Evolutionary conservation across 2,888 invertebrate species (phyloP), one percentile per base, ranked within the genome.

Genomic region (Dimorphilus gyrociliatus): DNA sequence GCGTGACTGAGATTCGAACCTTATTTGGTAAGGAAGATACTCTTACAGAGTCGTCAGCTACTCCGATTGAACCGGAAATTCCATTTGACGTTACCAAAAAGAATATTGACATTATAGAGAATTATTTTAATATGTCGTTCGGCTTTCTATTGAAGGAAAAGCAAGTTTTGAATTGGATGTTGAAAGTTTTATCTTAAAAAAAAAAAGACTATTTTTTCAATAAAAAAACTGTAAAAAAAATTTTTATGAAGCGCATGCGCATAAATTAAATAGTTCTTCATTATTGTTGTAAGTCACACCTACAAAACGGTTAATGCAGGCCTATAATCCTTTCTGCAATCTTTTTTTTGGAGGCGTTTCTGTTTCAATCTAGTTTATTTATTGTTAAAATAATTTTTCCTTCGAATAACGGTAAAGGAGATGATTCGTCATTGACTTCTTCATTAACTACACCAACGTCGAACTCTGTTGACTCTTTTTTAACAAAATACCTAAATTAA

Each of bases 311-410:
- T n/a, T n/a, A n/a, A n/a, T n/a, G n/a, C n/a, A n/a, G n/a, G n/a
- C n/a, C n/a, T n/a, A n/a, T n/a, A n/a, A n/a, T n/a, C n/a, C n/a
- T n/a, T n/a, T n/a, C n/a, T n/a, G n/a, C n/a, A n/a, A n/a, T n/a
- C n/a, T n/a, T n/a, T n/a, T n/a, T n/a, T n/a, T n/a, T n/a, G n/a
- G n/a, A 8, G 25, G 13, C 13, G 12, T 8, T 25, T 8, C 13
- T 25, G 8, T 21, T 10, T 21, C 8, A 21, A 21, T n/a, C n/a
- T n/a, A n/a, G n/a, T n/a, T n/a, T n/a, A n/a, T n/a, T n/a, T n/a
- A n/a, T n/a, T n/a, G n/a, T n/a, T n/a, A n/a, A n/a, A n/a, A 88
- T 81, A 50, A 92, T 77, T 70, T 86, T 90, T 44, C 88, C 88
- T 61, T 90, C 86, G 74, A 79, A 90, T 59, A 86, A 71, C 34